These are phyloP conservation scores for Trachymyrmex septentrionalis DNA, from an alignment of 1,140 invertebrate genomes.

Conservation along the genomic window DNA sequence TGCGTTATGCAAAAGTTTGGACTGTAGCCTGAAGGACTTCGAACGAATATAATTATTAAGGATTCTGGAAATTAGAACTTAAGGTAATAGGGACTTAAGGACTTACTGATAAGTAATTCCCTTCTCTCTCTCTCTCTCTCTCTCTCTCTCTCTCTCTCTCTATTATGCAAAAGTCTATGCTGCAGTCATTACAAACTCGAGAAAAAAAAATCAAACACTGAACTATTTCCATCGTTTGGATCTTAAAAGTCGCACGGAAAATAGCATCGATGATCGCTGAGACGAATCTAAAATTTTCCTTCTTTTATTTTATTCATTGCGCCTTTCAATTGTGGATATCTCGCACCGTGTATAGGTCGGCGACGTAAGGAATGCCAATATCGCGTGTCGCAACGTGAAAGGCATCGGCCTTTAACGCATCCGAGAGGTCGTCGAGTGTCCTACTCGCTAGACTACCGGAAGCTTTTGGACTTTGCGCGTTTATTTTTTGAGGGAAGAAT, in stretches of 20 bases:
- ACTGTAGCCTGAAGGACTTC: no score
- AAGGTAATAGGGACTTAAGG: no score
- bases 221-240: not conserved
- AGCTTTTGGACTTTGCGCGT: not conserved
- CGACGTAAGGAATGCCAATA: constrained; percentile 33
- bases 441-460: not conserved
- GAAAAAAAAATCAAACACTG: not conserved
- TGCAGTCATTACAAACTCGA: not conserved
- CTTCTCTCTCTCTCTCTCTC: no score
- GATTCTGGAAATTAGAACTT: no score
- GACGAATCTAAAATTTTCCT: not conserved
- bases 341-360: not conserved
- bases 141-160: no score
- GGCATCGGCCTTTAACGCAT: constrained; percentile 50
- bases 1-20: no score
- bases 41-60: no score
- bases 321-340: not conserved
- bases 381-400: constrained; percentile 40
- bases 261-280: not conserved
- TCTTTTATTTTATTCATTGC: not conserved
- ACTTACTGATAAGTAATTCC: no score
- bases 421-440: constrained; percentile 3
- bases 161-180: no score
- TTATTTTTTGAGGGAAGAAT: not conserved
- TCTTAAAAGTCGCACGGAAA: not conserved